Conservation (phyloP, 35 echinoderm and acorn worm species). For the Apostichopus japonicus region DNA sequence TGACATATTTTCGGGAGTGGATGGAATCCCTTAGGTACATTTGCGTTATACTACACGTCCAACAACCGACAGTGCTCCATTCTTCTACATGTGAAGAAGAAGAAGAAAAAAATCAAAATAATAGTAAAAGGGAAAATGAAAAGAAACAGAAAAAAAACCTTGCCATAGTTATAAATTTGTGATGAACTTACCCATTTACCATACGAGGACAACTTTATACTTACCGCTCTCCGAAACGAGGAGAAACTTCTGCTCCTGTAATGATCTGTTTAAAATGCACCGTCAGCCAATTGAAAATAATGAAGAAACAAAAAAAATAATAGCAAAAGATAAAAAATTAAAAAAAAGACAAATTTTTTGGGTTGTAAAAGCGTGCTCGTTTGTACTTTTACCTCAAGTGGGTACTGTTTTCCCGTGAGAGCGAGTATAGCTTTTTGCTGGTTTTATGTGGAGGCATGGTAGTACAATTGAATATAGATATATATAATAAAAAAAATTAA, state of each 20-base stretch:
- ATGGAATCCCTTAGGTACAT: neutral
- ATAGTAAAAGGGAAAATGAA: neutral
- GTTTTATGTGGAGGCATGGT: neutral
- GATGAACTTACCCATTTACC: conserved; percentile 9
- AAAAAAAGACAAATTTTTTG: neutral
- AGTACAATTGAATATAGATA: neutral
- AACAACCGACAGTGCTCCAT: neutral
- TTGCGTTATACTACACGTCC: neutral
- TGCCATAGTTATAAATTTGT: conserved; percentile 24
- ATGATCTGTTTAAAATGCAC: neutral
- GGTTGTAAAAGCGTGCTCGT: neutral
- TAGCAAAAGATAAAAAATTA: neutral
- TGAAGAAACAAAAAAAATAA: neutral
- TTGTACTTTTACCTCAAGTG: neutral
- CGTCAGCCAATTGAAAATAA: conserved; percentile 5
- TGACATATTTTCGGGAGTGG: neutral
- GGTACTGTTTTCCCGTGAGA: conserved; percentile 2
- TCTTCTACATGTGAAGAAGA: neutral
- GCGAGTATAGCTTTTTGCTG: neutral
- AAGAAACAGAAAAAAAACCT: neutral
- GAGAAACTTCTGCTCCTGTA: neutral
- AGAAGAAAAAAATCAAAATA: neutral
- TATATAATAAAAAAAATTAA: neutral
- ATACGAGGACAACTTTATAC: neutral
- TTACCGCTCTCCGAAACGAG: neutral